A percentile compares a stretch with the other conserved stretches of the same genome.
phyloP scores from a whole-genome alignment of 2,888 invertebrate species.

The Lasius platythorax region DNA sequence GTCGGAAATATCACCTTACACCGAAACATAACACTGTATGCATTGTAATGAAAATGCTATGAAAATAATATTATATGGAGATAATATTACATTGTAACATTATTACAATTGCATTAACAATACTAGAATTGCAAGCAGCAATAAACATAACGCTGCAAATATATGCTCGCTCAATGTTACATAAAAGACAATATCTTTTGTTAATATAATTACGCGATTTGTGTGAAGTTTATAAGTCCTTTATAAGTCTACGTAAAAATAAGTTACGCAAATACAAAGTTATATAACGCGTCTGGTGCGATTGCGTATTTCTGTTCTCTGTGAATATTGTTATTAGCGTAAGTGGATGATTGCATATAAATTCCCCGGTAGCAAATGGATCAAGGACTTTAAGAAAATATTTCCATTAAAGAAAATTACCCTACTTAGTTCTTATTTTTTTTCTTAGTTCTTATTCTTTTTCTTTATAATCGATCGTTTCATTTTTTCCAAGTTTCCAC shows the following conservation, averaged over 20 bases:
- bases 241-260: neutral
- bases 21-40: neutral
- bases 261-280: neutral
- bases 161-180: neutral
- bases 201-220: neutral
- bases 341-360: conserved; percentile 4
- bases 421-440: neutral
- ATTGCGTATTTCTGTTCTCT: neutral
- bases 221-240: neutral
- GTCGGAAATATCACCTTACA: neutral
- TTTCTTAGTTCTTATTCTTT: neutral
- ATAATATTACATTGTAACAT: neutral
- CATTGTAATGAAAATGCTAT: neutral
- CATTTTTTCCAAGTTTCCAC: neutral
- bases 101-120: no score
- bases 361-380: neutral
- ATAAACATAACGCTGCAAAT: neutral
- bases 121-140: neutral
- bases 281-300: neutral
- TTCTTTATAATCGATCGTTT: neutral
- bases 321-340: neutral
- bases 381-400: neutral
- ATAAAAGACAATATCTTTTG: neutral
- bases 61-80: neutral
- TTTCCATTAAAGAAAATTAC: neutral